Evolutionary conservation across 1,140 invertebrate species (phyloP), one percentile per base, ranked within the genome.

Genomic region (Drosophila takahashii): DNA sequence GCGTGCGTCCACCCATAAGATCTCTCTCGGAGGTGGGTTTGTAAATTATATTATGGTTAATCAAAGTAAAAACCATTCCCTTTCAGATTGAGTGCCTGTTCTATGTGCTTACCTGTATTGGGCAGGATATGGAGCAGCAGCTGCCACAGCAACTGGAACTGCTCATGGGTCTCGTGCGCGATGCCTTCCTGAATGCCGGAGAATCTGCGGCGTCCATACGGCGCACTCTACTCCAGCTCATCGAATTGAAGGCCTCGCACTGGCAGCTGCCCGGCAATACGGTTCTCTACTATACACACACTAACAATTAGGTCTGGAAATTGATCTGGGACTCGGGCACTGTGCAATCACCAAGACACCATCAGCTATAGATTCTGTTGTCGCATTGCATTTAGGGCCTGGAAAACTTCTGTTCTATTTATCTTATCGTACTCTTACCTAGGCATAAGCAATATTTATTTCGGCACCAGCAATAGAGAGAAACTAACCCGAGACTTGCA

Each of bases 251-350:
- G 89, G 97, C 97, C 1, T 96, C 96, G 0, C 95, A 96, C 84
- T 98, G 97, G 97, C 96, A 97, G 91, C 93, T 98, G 45, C 96
- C 96, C 16, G 96, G 96, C 26, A 95, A 96, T 6, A 96, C 97
- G 2, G 96, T 98, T 34, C 94, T 97, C 50, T 98, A 98, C 92
- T 98, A 98, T 92, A 97, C 97, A 92, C 96, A 96, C 47, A 95
- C 94, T 48, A 89, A 89, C 48, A 87, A 86, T 15, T 86, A 81
- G 41, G 4, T 22, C 32, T 54, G 54, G 39, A 34, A 18, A 4
- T 34, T 4, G 18, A 61, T 8, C n/a, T 36, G 18, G 51, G 79
- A 71, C 32, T 44, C 39, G 70, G 66, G 74, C 76, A 65, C 42
- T 61, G 34, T 50, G 79, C 79, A 86, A 86, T 81, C 73, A 58